Evolutionary conservation across 2,113 vertebrate species (phyloP).

Genomic region (Pardalotus punctatus): DNA sequence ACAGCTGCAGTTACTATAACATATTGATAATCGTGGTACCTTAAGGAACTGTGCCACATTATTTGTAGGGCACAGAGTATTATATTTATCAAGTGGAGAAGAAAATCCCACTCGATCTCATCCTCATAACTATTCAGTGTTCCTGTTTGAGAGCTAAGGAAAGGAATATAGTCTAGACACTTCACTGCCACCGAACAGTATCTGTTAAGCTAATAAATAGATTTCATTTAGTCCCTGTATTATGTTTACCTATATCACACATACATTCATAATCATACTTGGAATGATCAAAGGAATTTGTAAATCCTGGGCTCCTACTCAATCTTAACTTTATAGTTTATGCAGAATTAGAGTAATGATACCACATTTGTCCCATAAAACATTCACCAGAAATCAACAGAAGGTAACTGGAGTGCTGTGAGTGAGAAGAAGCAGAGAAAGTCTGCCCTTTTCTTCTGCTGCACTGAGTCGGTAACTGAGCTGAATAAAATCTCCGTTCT

Average conservation of each 20-base stretch:
- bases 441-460: not conserved
- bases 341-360: not conserved
- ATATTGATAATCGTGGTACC: not conserved
- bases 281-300: not conserved
- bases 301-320: not conserved
- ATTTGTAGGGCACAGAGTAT: not conserved
- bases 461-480: not conserved
- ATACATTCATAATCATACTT: not conserved
- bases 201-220: not conserved
- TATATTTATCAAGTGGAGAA: not conserved
- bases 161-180: not conserved
- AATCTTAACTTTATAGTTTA: not conserved
- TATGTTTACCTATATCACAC: not conserved
- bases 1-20: not conserved
- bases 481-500: conserved; percentile 31
- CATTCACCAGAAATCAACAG: not conserved
- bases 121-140: not conserved
- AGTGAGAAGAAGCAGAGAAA: not conserved
- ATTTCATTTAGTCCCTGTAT: not conserved
- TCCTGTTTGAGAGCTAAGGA: not conserved
- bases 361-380: not conserved
- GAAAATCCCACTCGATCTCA: rapidly evolving
- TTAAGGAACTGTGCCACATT: not conserved
- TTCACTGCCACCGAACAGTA: not conserved
- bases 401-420: not conserved